phyloP scores from a whole-genome alignment of 2,797 vertebrate genomes.

The Falco columbarius region DNA sequence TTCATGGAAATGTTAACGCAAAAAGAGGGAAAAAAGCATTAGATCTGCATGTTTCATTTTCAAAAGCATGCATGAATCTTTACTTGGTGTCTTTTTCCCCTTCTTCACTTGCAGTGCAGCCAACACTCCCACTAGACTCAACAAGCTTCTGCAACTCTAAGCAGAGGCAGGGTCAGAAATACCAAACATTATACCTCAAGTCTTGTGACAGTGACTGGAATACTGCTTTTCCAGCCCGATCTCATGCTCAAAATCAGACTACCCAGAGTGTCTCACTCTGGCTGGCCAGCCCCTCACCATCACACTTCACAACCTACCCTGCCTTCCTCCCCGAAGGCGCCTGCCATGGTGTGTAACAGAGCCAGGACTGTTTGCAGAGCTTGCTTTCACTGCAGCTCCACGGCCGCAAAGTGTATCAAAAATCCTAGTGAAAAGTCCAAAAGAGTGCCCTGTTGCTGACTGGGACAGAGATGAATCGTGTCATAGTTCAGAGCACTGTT shows the following conservation, averaged over 20 bases:
- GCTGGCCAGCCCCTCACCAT: not conserved
- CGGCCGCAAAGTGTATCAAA: not conserved
- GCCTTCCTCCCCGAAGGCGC: constrained; percentile 19
- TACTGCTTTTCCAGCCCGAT: constrained; percentile 26
- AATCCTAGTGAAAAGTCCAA: constrained; percentile 4
- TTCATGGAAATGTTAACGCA: not conserved
- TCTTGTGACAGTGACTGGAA: constrained; percentile 23
- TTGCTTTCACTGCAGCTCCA: not conserved
- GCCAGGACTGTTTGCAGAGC: constrained; percentile 15
- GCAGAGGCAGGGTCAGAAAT: constrained; percentile 15
- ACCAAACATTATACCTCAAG: constrained; percentile 36
- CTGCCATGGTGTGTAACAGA: constrained; percentile 15
- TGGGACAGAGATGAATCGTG: constrained; percentile 74
- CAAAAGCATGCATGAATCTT: not conserved
- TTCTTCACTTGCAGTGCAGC: accelerated
- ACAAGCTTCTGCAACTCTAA: not conserved
- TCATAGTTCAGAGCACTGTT: constrained; percentile 77
- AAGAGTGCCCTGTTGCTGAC: constrained; percentile 68
- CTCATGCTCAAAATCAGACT: constrained; percentile 41
- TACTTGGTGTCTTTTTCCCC: not conserved
- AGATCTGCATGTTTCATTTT: not conserved
- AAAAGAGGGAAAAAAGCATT: not conserved
- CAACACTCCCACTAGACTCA: not conserved
- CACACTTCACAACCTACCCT: constrained; percentile 1
- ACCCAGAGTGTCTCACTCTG: constrained; percentile 29